Evolutionary conservation across 2,797 vertebrate genomes (phyloP).

Genomic region (Eulemur coronatus): DNA sequence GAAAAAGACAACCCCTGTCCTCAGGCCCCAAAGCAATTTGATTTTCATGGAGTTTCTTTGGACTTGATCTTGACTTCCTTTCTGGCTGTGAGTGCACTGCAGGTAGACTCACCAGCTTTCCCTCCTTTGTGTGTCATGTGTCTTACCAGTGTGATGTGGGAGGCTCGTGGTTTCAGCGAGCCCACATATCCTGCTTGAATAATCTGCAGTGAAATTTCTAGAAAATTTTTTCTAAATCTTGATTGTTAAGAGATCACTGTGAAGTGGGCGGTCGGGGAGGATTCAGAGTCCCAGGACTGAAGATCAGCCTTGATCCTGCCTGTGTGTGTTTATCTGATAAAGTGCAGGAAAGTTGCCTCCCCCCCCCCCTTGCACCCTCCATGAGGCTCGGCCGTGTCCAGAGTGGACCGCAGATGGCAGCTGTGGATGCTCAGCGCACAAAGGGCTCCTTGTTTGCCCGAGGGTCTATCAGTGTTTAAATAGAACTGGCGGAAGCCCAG

Average conservation of each 20-base stretch:
- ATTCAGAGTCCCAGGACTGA: background rate
- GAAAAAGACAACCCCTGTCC: background rate
- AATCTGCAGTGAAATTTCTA: slow-evolving; percentile 7
- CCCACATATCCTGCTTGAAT: background rate
- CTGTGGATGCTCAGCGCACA: slow-evolving; percentile 64
- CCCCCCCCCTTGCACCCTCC: background rate
- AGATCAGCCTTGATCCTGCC: background rate
- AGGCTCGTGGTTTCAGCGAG: background rate
- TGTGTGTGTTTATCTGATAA: background rate
- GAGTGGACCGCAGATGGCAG: slow-evolving; percentile 40
- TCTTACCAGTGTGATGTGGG: background rate
- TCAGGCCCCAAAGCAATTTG: background rate
- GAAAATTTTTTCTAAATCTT: background rate
- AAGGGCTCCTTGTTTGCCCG: slow-evolving; percentile 73
- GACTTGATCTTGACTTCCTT: background rate
- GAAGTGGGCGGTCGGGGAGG: background rate
- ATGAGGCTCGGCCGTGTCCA: background rate
- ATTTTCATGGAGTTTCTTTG: background rate
- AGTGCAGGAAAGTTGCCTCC: background rate
- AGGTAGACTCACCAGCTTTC: background rate
- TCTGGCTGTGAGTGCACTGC: background rate
- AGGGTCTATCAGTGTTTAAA: slow-evolving; percentile 77
- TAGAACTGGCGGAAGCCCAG: slow-evolving; percentile 86
- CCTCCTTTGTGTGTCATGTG: background rate
- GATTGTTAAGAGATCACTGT: background rate